Percentiles rank a stretch among this genome's conserved stretches.
Conservation (phyloP, 1,140 invertebrate genomes). For the Chironomus striatipennis region DNA sequence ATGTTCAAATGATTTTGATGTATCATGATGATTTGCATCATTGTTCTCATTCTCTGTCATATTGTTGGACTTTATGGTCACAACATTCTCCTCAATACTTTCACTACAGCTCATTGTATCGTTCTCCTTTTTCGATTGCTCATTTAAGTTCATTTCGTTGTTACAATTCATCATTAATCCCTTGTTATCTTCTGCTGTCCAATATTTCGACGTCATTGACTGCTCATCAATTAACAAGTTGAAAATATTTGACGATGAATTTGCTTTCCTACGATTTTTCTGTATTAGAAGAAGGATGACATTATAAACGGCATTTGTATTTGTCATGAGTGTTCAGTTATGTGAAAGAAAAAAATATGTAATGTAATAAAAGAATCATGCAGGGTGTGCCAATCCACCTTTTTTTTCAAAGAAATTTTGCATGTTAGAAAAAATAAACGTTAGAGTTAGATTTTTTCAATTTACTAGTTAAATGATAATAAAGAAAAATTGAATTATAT, state of each 20-base stretch:
- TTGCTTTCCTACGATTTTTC: slow-evolving; percentile 24
- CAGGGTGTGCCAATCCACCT: no score
- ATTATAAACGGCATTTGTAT: slow-evolving; percentile 12
- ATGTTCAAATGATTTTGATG: not conserved
- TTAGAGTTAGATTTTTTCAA: no score
- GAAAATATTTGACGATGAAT: slow-evolving; percentile 36
- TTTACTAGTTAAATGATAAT: no score
- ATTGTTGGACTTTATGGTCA: not conserved
- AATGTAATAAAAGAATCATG: no score
- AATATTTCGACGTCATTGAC: slow-evolving; percentile 30
- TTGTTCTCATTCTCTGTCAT: not conserved
- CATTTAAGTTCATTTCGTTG: slow-evolving; percentile 28
- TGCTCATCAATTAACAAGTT: slow-evolving; percentile 36
- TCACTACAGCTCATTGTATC: not conserved
- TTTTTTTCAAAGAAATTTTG: no score
- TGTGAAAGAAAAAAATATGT: not conserved
- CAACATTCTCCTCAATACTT: slow-evolving; percentile 23
- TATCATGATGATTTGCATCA: not conserved
- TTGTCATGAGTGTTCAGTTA: not conserved
- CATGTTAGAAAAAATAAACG: no score
- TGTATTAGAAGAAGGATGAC: not conserved
- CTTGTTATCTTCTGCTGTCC: slow-evolving; percentile 32
- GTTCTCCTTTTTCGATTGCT: not conserved
- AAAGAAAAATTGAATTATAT: no score
- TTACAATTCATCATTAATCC: slow-evolving; percentile 8